Evolutionary conservation across 1,140 invertebrate genomes (phyloP).

Genomic region (Thaumatotibia leucotreta): DNA sequence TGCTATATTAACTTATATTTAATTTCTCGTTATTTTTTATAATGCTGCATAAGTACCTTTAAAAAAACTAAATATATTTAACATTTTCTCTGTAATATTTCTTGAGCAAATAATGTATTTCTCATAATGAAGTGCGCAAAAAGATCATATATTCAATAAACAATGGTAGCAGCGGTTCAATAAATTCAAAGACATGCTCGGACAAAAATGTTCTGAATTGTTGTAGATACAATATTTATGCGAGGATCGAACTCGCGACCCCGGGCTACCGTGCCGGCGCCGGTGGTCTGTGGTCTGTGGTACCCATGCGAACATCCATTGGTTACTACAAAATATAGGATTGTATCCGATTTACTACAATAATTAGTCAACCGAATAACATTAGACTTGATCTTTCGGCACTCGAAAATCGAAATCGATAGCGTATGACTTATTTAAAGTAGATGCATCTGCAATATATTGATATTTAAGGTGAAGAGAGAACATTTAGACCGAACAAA

Average conservation of each 20-base stretch:
- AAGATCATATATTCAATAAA: constrained; percentile 21
- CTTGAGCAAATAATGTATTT: background rate
- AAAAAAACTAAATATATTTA: background rate
- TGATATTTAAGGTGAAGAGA: no score
- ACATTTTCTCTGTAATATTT: background rate
- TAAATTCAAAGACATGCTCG: constrained; percentile 43
- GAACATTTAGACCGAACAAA: no score
- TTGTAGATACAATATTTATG: constrained; percentile 54
- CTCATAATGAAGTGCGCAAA: constrained; percentile 7
- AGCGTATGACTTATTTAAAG: no score
- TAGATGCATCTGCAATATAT: no score
- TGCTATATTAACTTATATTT: no score
- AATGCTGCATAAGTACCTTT: background rate
- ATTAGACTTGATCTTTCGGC: no score
- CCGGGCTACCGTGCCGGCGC: constrained; percentile 42
- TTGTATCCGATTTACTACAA: no score
- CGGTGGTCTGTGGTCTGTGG: constrained; percentile 38
- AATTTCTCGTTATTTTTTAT: no score
- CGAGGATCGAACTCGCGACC: constrained; percentile 42
- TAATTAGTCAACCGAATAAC: no score
- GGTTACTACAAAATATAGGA: background rate
- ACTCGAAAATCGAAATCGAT: no score
- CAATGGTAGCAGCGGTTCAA: constrained; percentile 51
- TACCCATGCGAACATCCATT: constrained; percentile 1
- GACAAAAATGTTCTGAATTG: constrained; percentile 48